These are phyloP conservation scores for Arctopsyche grandis DNA, from an alignment of 1,140 invertebrate species.

Conservation along the genomic window DNA sequence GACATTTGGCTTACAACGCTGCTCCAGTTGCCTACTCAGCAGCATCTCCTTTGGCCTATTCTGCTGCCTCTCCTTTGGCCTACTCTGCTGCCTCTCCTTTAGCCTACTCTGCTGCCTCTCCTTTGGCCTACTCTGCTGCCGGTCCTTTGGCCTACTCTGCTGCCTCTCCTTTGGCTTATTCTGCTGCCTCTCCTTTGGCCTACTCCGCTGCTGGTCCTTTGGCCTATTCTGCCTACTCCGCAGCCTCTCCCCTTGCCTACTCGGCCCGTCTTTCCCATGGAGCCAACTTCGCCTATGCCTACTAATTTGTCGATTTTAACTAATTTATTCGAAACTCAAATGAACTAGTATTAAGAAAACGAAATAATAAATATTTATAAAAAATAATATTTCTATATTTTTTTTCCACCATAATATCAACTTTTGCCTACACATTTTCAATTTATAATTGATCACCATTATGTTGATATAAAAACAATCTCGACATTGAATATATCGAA, in stretches of 20 bases:
- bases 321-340: constrained; percentile 2
- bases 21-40: constrained; percentile 56
- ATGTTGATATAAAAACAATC: too few species aligned
- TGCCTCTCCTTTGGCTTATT: constrained; percentile 55
- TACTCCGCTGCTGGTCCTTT: constrained; percentile 6
- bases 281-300: constrained; percentile 34
- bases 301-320: constrained; percentile 16
- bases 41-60: constrained; percentile 39
- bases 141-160: constrained; percentile 52
- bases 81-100: neutral
- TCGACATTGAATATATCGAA: too few species aligned
- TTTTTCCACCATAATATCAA: too few species aligned
- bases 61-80: constrained; percentile 6
- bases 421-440: too few species aligned
- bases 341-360: neutral
- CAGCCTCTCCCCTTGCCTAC: too few species aligned
- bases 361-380: constrained; percentile 32
- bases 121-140: constrained; percentile 40
- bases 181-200: constrained; percentile 49
- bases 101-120: constrained; percentile 13
- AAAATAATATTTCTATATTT: neutral
- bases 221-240: too few species aligned
- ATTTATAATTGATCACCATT: too few species aligned
- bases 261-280: constrained; percentile 45
- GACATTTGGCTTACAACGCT: constrained; percentile 51